Base-by-base conservation (phyloP, 2,888 invertebrate genomes). In the Chalcosyrphus nemorum region DNA sequence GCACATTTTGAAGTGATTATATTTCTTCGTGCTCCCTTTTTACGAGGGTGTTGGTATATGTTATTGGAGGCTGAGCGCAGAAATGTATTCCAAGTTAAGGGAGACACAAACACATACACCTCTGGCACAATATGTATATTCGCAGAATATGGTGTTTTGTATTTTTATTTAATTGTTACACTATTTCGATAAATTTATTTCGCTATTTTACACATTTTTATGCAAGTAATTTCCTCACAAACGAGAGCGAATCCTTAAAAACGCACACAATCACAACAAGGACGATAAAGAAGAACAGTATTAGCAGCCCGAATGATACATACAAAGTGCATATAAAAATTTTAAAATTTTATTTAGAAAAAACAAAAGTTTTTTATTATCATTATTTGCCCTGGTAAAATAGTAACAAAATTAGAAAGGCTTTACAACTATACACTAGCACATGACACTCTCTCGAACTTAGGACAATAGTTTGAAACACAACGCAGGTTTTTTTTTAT, bases 1-100 rank as follows among this genome's bases (percentile, higher is more conserved):
- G 71, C 88, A 88, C 88, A 88, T 88, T 84, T 68, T 81, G 76
- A 77, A 74, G 54, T 41, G 68, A 65, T 61, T 76, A 66, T 70
- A 24, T 72, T 41, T 66, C 21, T 63, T 54, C 32, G 11, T 27
- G 24, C 24, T 52, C 2, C 32, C 71, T 27, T 71, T 29, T 71
- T 29, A 17, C 13, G 59, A 63, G 68, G 56, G 70, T 61, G 50
- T 68, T 65, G 29, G 15, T 80, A 45, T 38, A 65, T 19, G 15
- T 57, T 17, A 52, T 7, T 54, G 17, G 21, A 27, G 59, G 74
- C 52, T 45, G 21, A 35, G 66, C 54, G 66, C 54, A 24, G 47
- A 56, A 52, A 68, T 59, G 15, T 70, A 74, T 56, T 74, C 56
- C 45, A 56, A 65, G 59, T 59, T 71, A 71, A 61, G 72, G 50